These are phyloP conservation scores for Centropyge bicolor DNA, from an alignment of 2,797 vertebrate species.

Conservation along the genomic window DNA sequence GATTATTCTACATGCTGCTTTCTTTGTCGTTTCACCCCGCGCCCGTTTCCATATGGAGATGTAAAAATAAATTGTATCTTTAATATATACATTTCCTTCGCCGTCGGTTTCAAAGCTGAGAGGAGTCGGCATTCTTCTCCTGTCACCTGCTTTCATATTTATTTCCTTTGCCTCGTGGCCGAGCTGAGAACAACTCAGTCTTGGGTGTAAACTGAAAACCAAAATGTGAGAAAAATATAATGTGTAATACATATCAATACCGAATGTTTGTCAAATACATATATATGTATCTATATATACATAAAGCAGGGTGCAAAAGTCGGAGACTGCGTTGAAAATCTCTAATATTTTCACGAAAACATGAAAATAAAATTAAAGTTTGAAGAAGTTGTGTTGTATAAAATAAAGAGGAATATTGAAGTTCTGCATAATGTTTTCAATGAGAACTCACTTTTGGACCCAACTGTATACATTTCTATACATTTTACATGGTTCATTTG, in stretches of 20 bases:
- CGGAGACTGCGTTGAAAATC: too few relatives aligned
- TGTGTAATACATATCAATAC: background rate
- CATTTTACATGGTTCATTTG: background rate
- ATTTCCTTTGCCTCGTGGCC: background rate
- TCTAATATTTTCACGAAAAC: too few relatives aligned
- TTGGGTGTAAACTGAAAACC: background rate
- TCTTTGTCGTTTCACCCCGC: slow-evolving; percentile 5
- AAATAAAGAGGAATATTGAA: too few relatives aligned
- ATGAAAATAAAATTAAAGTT: too few relatives aligned
- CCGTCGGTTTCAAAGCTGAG: background rate
- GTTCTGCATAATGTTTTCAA: too few relatives aligned
- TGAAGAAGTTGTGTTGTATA: too few relatives aligned
- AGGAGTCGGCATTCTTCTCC: background rate
- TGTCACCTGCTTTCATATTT: background rate
- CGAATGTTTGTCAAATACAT: background rate
- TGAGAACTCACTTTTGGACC: too few relatives aligned
- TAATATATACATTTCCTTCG: slow-evolving; percentile 14
- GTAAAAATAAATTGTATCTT: slow-evolving; percentile 40
- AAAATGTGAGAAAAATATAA: background rate
- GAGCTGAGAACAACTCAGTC: background rate
- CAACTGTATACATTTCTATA: background rate
- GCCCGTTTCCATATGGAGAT: slow-evolving; percentile 20
- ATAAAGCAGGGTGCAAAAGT: too few relatives aligned
- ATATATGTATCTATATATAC: background rate
- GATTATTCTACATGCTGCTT: slow-evolving; percentile 28